phyloP scores from a whole-genome alignment of 2,113 vertebrate genomes.

The Eidolon helvum region DNA sequence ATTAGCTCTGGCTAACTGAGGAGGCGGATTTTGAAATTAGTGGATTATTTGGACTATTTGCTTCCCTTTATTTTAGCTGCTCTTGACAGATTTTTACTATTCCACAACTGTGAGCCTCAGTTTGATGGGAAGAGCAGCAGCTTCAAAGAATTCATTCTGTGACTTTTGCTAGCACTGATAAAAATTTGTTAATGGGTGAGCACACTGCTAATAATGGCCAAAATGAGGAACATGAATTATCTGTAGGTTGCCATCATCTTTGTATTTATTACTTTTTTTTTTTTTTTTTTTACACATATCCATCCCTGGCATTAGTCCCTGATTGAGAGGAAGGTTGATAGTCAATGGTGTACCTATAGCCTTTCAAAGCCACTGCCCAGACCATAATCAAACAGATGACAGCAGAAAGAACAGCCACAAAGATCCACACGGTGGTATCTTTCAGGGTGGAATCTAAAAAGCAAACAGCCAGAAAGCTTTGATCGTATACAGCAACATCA shows the following conservation, averaged over 20 bases:
- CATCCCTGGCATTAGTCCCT: no score
- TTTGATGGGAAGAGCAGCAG: background rate
- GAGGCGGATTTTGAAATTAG: background rate
- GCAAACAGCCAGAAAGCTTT: slow-evolving; percentile 71
- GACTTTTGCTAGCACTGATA: background rate
- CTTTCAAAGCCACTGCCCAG: slow-evolving; percentile 89
- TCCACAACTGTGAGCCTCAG: background rate
- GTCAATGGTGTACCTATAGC: slow-evolving; percentile 85
- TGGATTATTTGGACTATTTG: background rate
- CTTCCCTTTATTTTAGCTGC: background rate
- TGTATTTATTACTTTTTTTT: background rate
- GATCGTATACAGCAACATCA: background rate
- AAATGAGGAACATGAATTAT: background rate
- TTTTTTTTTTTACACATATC: background rate
- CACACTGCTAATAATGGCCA: background rate
- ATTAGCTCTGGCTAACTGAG: background rate
- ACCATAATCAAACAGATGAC: slow-evolving; percentile 87
- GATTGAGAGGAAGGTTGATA: background rate
- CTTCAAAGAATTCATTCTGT: background rate
- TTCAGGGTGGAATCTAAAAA: slow-evolving; percentile 84
- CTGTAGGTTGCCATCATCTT: background rate
- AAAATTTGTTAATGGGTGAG: background rate
- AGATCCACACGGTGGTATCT: slow-evolving; percentile 89
- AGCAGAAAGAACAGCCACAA: slow-evolving; percentile 85
- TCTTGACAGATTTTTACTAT: background rate